Evolutionary conservation across 2,797 vertebrate genomes (phyloP).

Genomic region (Chelmon rostratus): DNA sequence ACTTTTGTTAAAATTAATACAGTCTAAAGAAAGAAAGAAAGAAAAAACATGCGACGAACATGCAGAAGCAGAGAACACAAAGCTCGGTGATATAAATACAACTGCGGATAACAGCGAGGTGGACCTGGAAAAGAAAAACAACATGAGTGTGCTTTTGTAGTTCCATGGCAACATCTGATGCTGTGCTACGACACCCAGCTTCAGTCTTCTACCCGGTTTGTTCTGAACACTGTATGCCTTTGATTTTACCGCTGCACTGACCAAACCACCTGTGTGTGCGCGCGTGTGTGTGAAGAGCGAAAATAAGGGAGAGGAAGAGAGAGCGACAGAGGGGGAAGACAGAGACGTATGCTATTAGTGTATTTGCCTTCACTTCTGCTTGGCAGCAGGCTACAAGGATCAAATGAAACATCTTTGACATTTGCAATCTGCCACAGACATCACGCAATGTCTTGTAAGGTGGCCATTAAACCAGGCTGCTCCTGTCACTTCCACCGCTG

Average conservation of each 20-base stretch:
- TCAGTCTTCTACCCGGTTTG: conserved; percentile 14
- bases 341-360: conserved; percentile 30
- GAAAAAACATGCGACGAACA: background rate
- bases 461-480: conserved; percentile 47
- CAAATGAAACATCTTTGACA: conserved; percentile 69
- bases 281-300: background rate
- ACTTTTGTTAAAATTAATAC: background rate
- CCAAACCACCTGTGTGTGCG: conserved; percentile 43
- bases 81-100: conserved; percentile 34
- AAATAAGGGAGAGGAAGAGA: conserved; percentile 4
- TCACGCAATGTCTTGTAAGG: conserved; percentile 51
- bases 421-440: conserved; percentile 71
- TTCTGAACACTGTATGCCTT: conserved; percentile 45
- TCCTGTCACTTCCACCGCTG: conserved; percentile 40
- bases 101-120: conserved; percentile 34
- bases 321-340: background rate
- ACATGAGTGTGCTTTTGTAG: conserved; percentile 22
- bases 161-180: conserved; percentile 52
- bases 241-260: conserved; percentile 53
- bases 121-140: conserved; percentile 12
- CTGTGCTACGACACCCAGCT: conserved; percentile 28
- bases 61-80: background rate
- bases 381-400: conserved; percentile 50
- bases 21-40: background rate
- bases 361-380: conserved; percentile 42